Evolutionary conservation across 2,113 vertebrate species (phyloP).

Genomic region (Hemiscyllium ocellatum): DNA sequence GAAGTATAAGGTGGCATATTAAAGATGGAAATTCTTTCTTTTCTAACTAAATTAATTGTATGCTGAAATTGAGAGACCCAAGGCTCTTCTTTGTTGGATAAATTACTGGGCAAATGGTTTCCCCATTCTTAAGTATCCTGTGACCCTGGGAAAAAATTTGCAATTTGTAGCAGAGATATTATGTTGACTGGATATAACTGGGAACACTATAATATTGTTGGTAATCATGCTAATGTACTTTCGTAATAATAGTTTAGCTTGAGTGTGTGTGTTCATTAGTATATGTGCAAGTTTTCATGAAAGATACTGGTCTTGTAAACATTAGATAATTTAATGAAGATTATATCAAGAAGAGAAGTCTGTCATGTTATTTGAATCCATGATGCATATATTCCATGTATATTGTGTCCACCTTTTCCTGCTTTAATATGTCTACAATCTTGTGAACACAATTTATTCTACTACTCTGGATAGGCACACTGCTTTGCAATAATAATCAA

Average conservation of each 20-base stretch:
- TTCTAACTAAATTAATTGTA: not conserved
- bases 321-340: not conserved
- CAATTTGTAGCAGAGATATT: not conserved
- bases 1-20: not conserved
- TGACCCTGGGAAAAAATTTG: not conserved
- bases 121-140: not conserved
- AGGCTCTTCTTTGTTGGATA: not conserved
- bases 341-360: not conserved
- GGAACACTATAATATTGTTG: not conserved
- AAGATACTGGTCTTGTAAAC: not conserved
- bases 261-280: not conserved
- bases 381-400: not conserved
- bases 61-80: not conserved
- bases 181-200: not conserved
- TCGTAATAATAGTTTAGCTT: not conserved
- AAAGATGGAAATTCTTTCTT: not conserved
- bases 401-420: not conserved
- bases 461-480: not conserved
- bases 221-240: too few species aligned
- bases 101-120: not conserved
- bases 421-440: not conserved
- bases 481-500: not conserved
- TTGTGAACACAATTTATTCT: not conserved
- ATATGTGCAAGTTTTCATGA: not conserved
- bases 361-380: not conserved